Conservation (phyloP, 2,888 invertebrate genomes). For the Linnaemya vulpina region DNA sequence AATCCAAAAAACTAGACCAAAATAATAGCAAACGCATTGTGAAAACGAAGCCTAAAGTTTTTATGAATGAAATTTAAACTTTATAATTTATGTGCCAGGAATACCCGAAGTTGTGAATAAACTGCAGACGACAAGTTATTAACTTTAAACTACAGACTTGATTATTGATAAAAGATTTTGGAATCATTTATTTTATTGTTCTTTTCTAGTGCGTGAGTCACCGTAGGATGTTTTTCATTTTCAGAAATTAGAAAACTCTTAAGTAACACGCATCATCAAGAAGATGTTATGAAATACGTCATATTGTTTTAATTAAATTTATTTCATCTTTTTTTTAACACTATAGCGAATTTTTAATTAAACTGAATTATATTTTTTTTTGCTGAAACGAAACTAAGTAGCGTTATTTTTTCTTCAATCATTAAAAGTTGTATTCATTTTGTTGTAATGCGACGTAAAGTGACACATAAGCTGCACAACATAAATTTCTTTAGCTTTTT, state of each 20-base stretch:
- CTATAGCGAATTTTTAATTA: neutral
- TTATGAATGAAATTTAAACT: neutral
- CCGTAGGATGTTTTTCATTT: neutral
- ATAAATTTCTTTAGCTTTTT: constrained; percentile 9
- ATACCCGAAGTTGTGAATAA: neutral
- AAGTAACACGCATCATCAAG: neutral
- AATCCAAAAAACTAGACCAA: neutral
- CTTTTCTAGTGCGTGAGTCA: neutral
- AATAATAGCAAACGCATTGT: neutral
- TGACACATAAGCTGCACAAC: constrained; percentile 40
- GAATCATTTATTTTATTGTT: neutral
- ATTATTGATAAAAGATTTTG: neutral
- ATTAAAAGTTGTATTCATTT: neutral
- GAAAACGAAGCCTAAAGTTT: neutral
- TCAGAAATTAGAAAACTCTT: neutral
- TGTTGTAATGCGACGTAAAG: neutral
- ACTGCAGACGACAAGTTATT: neutral
- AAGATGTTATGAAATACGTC: neutral
- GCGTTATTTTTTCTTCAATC: neutral
- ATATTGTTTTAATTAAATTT: neutral
- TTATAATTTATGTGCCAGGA: neutral
- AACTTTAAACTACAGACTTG: neutral
- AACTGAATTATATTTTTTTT: neutral
- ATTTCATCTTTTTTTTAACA: neutral
- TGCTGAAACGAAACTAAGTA: neutral